These are phyloP conservation scores for Chiloscyllium plagiosum DNA, from an alignment of 2,113 vertebrate species.

Conservation along the genomic window DNA sequence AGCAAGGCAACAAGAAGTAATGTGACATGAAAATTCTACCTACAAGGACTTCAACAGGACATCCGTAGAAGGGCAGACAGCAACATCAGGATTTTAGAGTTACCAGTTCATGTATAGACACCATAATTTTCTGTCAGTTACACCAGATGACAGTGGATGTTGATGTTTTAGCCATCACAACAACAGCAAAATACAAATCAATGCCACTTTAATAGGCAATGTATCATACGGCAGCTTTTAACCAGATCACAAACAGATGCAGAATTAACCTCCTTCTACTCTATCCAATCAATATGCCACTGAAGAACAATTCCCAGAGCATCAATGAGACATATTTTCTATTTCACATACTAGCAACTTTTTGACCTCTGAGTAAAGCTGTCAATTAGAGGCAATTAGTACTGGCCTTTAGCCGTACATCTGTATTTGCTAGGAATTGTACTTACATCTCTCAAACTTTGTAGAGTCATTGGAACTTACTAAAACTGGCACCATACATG, in stretches of 20 bases:
- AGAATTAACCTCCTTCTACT: background rate
- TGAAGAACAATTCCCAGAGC: background rate
- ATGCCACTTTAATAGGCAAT: background rate
- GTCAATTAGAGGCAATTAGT: background rate
- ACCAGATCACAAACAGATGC: background rate
- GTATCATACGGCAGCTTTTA: background rate
- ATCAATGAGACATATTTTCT: background rate
- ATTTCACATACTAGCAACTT: background rate
- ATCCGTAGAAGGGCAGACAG: background rate
- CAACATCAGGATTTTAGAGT: background rate
- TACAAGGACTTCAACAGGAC: background rate
- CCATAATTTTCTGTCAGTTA: background rate
- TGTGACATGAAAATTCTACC: background rate
- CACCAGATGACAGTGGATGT: background rate
- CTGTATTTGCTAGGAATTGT: background rate
- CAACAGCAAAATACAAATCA: background rate
- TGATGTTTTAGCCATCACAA: background rate
- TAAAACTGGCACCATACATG: background rate
- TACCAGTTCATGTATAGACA: background rate
- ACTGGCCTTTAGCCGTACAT: background rate
- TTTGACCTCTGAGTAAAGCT: background rate
- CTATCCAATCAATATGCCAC: background rate
- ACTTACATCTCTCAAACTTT: background rate
- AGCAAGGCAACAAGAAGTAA: background rate
- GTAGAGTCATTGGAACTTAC: background rate